Evolutionary conservation across 2,888 invertebrate genomes (phyloP).

Genomic region (Polyommatus icarus): DNA sequence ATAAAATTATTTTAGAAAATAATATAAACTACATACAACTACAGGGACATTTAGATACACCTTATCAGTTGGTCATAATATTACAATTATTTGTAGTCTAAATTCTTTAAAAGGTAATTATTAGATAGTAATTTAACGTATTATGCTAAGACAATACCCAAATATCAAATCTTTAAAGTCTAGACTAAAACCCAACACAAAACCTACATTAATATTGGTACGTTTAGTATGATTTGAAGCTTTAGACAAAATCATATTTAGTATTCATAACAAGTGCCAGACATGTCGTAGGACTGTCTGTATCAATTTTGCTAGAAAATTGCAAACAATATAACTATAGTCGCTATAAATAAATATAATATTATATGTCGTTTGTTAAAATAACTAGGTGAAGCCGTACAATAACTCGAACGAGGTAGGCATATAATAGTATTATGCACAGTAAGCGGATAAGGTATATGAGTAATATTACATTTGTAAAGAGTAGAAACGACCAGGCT

Average conservation of each 20-base stretch:
- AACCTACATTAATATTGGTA: not conserved
- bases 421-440: not conserved
- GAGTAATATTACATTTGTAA: no score
- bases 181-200: not conserved
- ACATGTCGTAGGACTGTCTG: not conserved
- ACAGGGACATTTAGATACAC: not conserved
- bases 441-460: not conserved
- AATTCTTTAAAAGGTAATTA: no score
- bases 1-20: no score
- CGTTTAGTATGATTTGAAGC: not conserved
- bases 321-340: not conserved
- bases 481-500: not conserved
- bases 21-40: no score
- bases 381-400: not conserved
- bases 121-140: no score
- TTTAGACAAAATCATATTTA: not conserved
- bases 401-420: not conserved
- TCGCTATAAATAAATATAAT: not conserved
- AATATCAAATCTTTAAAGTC: not conserved
- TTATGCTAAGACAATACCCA: not conserved
- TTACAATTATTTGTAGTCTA: no score
- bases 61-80: no score
- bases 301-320: not conserved
- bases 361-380: not conserved
- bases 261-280: slow-evolving; percentile 11